Percentiles rank a stretch among this genome's conserved stretches.
phyloP scores from a whole-genome alignment of 2,113 vertebrate genomes.

The Progne subis region DNA sequence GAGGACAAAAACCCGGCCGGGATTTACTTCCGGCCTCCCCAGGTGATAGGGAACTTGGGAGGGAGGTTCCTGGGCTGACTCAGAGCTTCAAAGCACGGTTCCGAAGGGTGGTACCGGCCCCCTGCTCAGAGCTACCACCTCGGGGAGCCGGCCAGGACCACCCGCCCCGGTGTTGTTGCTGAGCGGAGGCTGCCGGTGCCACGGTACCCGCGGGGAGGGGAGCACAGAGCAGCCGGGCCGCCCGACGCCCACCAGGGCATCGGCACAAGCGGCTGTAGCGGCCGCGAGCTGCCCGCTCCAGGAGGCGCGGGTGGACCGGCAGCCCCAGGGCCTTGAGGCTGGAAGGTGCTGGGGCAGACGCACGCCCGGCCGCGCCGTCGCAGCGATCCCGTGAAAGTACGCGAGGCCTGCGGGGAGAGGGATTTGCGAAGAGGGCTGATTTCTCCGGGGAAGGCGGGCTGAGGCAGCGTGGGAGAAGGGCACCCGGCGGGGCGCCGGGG shows the following conservation, averaged over 20 bases:
- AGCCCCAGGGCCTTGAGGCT: not conserved
- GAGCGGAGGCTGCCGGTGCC: not conserved
- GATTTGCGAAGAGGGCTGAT: accelerated
- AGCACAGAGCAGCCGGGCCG: not conserved
- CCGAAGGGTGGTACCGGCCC: accelerated
- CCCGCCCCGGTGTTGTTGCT: accelerated
- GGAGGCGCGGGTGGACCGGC: not conserved
- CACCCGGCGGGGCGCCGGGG: not conserved
- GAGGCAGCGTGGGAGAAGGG: accelerated
- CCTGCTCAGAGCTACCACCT: accelerated
- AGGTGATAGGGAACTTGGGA: accelerated
- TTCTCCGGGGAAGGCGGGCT: accelerated
- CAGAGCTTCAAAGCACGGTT: accelerated
- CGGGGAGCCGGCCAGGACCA: too few species aligned
- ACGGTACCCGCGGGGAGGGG: not conserved
- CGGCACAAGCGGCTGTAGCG: accelerated
- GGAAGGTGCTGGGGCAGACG: not conserved
- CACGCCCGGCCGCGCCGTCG: not conserved
- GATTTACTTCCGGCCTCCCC: accelerated
- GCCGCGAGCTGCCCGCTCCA: too few species aligned
- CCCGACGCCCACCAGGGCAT: too few species aligned
- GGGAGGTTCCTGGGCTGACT: not conserved
- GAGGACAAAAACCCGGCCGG: not conserved
- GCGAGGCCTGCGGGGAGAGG: accelerated
- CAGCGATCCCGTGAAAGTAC: not conserved